phyloP scores from a whole-genome alignment of 2,888 invertebrate species.

The Alsophila aescularia region DNA sequence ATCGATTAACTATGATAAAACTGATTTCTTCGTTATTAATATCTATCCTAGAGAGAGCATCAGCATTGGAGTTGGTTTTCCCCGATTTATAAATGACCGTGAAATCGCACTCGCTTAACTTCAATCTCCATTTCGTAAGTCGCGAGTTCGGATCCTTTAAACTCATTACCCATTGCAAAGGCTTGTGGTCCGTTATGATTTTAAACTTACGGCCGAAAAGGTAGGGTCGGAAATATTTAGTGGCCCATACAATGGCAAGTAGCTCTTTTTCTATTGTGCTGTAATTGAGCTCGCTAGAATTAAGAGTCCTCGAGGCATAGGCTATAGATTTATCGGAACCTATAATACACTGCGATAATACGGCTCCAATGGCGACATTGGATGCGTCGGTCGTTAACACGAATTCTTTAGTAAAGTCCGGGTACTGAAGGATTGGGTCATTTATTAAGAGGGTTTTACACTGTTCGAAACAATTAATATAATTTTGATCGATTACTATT shows the following conservation, averaged over 20 bases:
- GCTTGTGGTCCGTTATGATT: constrained; percentile 31
- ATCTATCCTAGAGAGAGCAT: no score
- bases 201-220: constrained; percentile 35
- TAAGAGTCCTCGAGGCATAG: not conserved
- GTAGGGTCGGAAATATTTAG: no score
- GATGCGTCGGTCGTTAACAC: constrained; percentile 27
- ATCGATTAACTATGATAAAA: constrained; percentile 33
- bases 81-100: no score
- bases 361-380: constrained; percentile 25
- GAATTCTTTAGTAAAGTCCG: constrained; percentile 27
- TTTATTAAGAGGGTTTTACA: constrained; percentile 21
- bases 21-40: constrained; percentile 34
- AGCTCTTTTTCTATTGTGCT: no score
- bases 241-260: constrained; percentile 42
- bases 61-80: no score
- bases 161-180: constrained; percentile 27
- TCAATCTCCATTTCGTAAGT: constrained; percentile 37
- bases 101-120: constrained; percentile 38
- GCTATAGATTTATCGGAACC: not conserved
- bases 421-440: constrained; percentile 29
- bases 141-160: constrained; percentile 35
- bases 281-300: constrained; percentile 3
- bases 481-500: constrained; percentile 7
- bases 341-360: constrained; percentile 20
- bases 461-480: constrained; percentile 11